A percentile compares a stretch with the other conserved stretches of the same genome.
phyloP scores from a whole-genome alignment of 1,140 invertebrate genomes.

The Leptopilina clavipes region DNA sequence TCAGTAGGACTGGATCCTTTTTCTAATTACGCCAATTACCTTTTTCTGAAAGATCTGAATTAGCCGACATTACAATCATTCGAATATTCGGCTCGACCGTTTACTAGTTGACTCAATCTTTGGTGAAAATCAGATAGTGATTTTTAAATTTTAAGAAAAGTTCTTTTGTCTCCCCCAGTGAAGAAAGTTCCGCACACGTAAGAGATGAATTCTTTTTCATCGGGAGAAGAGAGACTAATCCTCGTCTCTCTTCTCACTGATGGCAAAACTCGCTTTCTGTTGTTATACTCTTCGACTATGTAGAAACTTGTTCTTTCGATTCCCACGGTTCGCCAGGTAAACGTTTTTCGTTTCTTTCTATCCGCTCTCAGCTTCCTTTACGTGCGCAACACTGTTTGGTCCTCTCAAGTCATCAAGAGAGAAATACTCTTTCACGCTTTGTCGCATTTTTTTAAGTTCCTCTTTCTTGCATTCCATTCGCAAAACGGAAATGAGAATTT shows the following conservation, averaged over 20 bases:
- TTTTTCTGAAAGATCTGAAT: no score
- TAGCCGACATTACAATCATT: neutral
- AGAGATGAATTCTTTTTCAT: conserved; percentile 59
- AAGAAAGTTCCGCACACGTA: neutral
- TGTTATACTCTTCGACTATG: conserved; percentile 31
- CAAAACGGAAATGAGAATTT: conserved; percentile 1
- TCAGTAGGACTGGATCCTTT: no score
- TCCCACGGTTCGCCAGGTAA: conserved; percentile 68
- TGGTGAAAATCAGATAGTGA: no score
- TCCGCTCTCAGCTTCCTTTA: conserved; percentile 28
- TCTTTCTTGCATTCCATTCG: neutral
- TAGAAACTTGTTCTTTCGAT: conserved; percentile 56
- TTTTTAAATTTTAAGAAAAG: neutral
- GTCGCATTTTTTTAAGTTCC: neutral
- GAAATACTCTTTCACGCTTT: neutral
- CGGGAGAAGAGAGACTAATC: conserved; percentile 50
- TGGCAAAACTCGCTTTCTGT: conserved; percentile 64
- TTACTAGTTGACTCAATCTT: neutral
- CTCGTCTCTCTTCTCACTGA: conserved; percentile 48
- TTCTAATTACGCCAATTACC: neutral
- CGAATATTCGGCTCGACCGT: no score
- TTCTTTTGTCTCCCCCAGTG: conserved; percentile 47
- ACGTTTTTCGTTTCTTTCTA: conserved; percentile 56
- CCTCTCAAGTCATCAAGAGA: neutral
- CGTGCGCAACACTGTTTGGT: neutral